phyloP scores from a whole-genome alignment of 30 jellyfish, hydroid and myxozoan species.

The Cassiopea andromeda region DNA sequence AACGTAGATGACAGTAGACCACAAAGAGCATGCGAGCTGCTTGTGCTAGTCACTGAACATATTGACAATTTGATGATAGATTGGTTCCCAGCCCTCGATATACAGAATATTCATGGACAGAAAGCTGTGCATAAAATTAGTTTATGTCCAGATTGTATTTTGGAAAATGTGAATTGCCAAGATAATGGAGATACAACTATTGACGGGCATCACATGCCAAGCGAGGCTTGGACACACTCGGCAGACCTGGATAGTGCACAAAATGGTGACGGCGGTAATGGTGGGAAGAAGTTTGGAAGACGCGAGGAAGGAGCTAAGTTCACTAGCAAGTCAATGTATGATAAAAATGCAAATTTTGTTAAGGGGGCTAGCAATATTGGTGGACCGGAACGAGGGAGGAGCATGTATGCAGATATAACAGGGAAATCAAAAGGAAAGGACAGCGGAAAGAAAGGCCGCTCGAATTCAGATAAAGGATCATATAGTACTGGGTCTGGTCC shows the following conservation, averaged over 20 bases:
- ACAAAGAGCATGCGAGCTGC: slow-evolving; percentile 80
- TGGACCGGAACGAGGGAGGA: background rate
- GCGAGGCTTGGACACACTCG: background rate
- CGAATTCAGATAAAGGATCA: background rate
- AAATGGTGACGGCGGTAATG: background rate
- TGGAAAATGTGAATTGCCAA: background rate
- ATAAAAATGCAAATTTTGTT: too few species aligned
- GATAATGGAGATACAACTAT: background rate
- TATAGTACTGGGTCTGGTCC: background rate
- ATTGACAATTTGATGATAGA: slow-evolving; percentile 85
- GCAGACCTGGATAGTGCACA: background rate
- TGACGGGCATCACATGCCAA: background rate
- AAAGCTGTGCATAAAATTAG: slow-evolving; percentile 72
- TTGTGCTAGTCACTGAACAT: slow-evolving; percentile 85
- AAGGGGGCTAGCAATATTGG: too few species aligned
- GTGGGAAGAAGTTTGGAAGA: background rate
- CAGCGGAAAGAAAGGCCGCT: background rate
- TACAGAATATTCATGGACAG: slow-evolving; percentile 64
- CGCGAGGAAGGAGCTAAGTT: background rate
- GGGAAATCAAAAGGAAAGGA: background rate
- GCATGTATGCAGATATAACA: background rate
- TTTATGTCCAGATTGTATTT: slow-evolving; percentile 85
- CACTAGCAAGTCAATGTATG: background rate
- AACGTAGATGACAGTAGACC: slow-evolving; percentile 52
- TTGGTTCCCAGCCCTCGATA: slow-evolving; percentile 81